A percentile compares a stretch with the other conserved stretches of the same genome.
Evolutionary conservation across 2,888 invertebrate species (phyloP).

Genomic region (Iselma pallidipennis): DNA sequence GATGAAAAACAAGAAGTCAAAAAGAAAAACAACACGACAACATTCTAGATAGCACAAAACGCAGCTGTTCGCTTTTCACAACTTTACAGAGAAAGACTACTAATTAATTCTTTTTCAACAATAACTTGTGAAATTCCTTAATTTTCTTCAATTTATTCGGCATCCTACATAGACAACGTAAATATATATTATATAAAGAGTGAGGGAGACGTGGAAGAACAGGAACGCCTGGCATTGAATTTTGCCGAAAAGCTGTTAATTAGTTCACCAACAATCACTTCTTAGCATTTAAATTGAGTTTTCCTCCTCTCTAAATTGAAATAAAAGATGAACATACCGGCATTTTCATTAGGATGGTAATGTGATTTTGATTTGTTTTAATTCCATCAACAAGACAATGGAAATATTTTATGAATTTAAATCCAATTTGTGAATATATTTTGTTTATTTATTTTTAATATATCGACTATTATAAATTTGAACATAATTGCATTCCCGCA

Average conservation of each 20-base stretch:
- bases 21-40: neutral
- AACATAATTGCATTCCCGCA: too few relatives aligned
- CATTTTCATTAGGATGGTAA: slow-evolving; percentile 20
- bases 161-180: slow-evolving; percentile 23
- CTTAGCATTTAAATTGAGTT: slow-evolving; percentile 44
- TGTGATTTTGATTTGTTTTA: slow-evolving; percentile 22
- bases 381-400: neutral
- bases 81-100: neutral
- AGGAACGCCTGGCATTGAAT: slow-evolving; percentile 17
- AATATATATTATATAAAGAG: too few relatives aligned
- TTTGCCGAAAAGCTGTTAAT: slow-evolving; percentile 37
- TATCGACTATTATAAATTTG: too few relatives aligned
- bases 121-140: slow-evolving; percentile 21
- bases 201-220: too few relatives aligned
- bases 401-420: too few relatives aligned
- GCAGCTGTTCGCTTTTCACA: neutral
- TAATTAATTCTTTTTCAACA: neutral
- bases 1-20: neutral
- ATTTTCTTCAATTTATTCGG: slow-evolving; percentile 35
- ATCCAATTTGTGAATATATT: too few relatives aligned
- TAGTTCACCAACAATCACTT: slow-evolving; percentile 41
- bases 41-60: neutral
- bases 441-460: too few relatives aligned
- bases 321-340: too few relatives aligned
- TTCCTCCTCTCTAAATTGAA: slow-evolving; percentile 28